A percentile compares a stretch with the other conserved stretches of the same genome.
Evolutionary conservation across 2,113 vertebrate species (phyloP).

Genomic region (Nicator chloris): DNA sequence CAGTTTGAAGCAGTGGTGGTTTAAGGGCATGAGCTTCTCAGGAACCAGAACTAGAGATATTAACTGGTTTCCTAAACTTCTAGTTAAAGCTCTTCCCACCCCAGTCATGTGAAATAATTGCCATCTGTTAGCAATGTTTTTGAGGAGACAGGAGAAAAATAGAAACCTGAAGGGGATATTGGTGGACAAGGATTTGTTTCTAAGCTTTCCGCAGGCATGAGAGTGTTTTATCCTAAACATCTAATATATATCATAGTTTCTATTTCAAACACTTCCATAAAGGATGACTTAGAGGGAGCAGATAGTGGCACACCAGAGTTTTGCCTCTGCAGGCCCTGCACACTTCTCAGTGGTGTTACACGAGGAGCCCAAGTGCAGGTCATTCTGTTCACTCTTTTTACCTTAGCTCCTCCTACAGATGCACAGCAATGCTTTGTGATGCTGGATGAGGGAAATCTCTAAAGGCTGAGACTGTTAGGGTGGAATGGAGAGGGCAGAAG

Average conservation of each 20-base stretch:
- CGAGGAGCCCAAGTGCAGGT: background rate
- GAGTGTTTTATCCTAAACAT: background rate
- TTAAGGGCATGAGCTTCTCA: conserved; percentile 5
- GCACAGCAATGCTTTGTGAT: background rate
- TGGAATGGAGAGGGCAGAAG: background rate
- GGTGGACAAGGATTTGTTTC: background rate
- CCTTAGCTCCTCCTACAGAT: background rate
- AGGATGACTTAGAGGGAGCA: background rate
- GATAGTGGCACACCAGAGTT: background rate
- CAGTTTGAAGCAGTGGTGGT: conserved; percentile 2
- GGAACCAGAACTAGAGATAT: conserved; percentile 1
- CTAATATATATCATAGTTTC: background rate
- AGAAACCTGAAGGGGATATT: background rate
- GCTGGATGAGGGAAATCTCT: background rate
- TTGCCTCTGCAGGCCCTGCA: background rate
- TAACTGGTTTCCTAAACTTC: conserved; percentile 27
- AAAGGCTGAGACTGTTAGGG: background rate
- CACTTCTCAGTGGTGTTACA: background rate
- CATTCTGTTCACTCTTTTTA: background rate
- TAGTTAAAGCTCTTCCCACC: conserved; percentile 39
- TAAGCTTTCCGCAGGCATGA: background rate
- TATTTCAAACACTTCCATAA: background rate
- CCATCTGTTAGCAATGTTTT: conserved; percentile 33
- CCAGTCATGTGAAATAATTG: conserved; percentile 40
- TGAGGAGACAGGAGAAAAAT: background rate